A percentile compares a stretch with the other conserved stretches of the same genome.
Evolutionary conservation across 2,797 vertebrate genomes (phyloP).

Genomic region (Halcyon smyrnensis): DNA sequence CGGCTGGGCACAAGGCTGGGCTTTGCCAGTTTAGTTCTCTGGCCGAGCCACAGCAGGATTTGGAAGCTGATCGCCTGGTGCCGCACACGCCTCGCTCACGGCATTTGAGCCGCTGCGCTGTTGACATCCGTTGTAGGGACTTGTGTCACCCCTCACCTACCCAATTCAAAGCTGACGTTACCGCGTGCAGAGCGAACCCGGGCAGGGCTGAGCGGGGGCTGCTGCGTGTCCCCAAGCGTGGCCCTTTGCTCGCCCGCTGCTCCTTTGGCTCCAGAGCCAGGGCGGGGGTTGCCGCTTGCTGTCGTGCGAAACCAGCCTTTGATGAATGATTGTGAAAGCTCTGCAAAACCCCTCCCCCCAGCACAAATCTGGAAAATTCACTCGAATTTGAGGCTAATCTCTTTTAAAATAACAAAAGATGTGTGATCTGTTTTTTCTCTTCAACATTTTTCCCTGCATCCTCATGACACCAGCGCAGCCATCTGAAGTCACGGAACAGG

Average conservation of each 20-base stretch:
- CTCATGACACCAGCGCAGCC: not conserved
- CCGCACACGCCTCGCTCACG: fast-evolving
- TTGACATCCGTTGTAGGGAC: not conserved
- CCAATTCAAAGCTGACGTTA: not conserved
- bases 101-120: not conserved
- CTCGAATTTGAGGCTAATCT: not conserved
- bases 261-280: not conserved
- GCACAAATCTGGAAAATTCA: not conserved
- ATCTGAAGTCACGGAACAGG: fast-evolving
- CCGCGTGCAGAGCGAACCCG: not conserved
- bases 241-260: not conserved
- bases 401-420: not conserved
- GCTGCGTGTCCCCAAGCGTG: fast-evolving
- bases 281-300: not conserved
- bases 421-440: fast-evolving
- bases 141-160: not conserved
- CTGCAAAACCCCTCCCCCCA: not conserved
- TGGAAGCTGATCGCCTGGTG: not conserved
- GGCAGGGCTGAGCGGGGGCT: not conserved
- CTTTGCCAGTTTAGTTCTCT: fast-evolving
- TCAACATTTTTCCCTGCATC: not conserved
- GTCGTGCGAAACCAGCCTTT: not conserved
- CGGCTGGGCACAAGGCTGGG: not conserved
- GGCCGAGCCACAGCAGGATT: not conserved
- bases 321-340: not conserved